phyloP scores from a whole-genome alignment of 2,113 vertebrate genomes.

The Phrynocephalus versicolor region DNA sequence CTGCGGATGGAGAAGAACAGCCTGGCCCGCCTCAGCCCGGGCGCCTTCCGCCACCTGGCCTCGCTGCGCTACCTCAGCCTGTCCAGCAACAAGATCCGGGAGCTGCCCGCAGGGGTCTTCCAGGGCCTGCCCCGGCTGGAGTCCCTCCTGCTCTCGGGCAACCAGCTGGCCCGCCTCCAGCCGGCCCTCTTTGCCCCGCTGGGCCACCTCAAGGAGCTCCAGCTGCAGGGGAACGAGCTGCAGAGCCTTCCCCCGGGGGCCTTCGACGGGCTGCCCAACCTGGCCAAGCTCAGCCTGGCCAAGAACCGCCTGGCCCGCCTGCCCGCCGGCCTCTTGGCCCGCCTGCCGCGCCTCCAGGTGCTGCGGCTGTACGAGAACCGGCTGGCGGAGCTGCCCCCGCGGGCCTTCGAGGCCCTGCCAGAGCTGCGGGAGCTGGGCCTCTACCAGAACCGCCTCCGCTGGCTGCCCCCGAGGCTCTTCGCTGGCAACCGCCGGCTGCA shows the following conservation, averaged over 20 bases:
- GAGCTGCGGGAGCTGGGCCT: slow-evolving; percentile 85
- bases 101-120: slow-evolving; percentile 77
- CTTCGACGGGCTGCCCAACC: slow-evolving; percentile 79
- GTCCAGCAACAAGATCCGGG: slow-evolving; percentile 76
- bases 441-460: slow-evolving; percentile 84
- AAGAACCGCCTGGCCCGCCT: slow-evolving; percentile 81
- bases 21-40: slow-evolving; percentile 64
- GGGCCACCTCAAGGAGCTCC: slow-evolving; percentile 77
- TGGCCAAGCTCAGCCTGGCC: slow-evolving; percentile 81
- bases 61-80: slow-evolving; percentile 80
- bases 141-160: slow-evolving; percentile 84
- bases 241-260: slow-evolving; percentile 71
- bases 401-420: slow-evolving; percentile 71
- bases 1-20: slow-evolving; percentile 79
- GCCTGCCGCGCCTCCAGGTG: slow-evolving; percentile 76
- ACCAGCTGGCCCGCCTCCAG: slow-evolving; percentile 73
- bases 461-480: slow-evolving; percentile 79
- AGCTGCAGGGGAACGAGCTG: slow-evolving; percentile 75
- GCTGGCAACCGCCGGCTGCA: slow-evolving; percentile 79
- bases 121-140: slow-evolving; percentile 84
- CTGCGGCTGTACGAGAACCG: slow-evolving; percentile 86
- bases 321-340: slow-evolving; percentile 73
- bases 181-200: slow-evolving; percentile 71
- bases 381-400: slow-evolving; percentile 76
- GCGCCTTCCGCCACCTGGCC: slow-evolving; percentile 71